Evolutionary conservation across 2,113 vertebrate species (phyloP).

Genomic region (Daboia siamensis): DNA sequence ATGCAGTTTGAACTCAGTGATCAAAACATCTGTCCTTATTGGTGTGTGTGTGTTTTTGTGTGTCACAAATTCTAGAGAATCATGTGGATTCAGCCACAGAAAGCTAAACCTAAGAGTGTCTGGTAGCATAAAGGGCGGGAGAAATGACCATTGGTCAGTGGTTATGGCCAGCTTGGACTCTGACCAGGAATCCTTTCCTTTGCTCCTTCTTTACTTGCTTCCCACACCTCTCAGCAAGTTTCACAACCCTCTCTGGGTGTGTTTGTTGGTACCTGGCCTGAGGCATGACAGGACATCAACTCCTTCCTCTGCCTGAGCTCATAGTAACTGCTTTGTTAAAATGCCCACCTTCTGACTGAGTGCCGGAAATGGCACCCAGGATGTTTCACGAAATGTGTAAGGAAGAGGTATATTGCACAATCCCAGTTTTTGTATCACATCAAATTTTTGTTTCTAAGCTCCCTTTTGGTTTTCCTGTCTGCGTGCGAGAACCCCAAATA

Average conservation of each 20-base stretch:
- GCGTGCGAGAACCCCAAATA: background rate
- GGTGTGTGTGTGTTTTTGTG: background rate
- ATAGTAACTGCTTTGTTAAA: background rate
- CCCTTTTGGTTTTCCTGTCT: background rate
- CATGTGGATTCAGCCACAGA: no score
- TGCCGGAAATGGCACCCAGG: background rate
- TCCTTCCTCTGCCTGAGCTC: background rate
- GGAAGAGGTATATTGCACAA: background rate
- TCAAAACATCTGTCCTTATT: background rate
- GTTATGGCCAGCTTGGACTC: background rate
- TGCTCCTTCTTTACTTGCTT: background rate
- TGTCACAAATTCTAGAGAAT: background rate
- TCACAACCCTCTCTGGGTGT: background rate
- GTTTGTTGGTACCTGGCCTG: background rate
- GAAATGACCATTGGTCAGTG: background rate
- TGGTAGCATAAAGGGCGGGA: background rate
- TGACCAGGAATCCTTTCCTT: background rate
- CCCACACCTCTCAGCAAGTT: background rate
- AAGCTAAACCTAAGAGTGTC: background rate
- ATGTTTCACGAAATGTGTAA: background rate
- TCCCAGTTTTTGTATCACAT: background rate
- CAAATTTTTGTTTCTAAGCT: background rate
- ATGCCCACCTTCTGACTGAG: background rate
- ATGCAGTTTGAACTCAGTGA: background rate
- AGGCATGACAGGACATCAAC: background rate